Evolutionary conservation across 1,140 invertebrate species (phyloP), one percentile per base, ranked within the genome.

Genomic region (Tyrophagus putrescentiae): DNA sequence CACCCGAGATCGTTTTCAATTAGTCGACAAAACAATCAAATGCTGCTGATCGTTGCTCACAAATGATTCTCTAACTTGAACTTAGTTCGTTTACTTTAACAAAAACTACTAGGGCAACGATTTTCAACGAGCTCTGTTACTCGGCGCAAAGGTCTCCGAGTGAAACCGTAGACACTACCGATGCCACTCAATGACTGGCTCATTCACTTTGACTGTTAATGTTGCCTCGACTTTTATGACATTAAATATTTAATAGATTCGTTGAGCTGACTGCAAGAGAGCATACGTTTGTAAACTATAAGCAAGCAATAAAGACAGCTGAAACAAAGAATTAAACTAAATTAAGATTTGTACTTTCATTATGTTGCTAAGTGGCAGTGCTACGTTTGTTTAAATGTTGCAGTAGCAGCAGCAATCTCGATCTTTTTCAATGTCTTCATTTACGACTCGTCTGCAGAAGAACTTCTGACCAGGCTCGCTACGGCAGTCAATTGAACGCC

Each of bases 231-330:
- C 45, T 29, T 48, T 48, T 48, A 48, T 48, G 45, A 48, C 45
- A 48, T 48, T 48, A 48, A 48, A 48, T 48, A 48, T 48, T 48
- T 48, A 48, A 48, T 48, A 48, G 45, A 48, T 39, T 13, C 21
- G 21, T 48, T 18, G n/a, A n/a, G 7, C 45, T 25, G 45, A 48
- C 45, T 48, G 7, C 7, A 7, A 48, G 45, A 13, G 45, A 7
- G 7, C 7, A 29, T 48, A 29, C 9, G 45, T 48, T 21, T 39
- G 45, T 21, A n/a, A n/a, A n/a, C 7, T 29, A 6, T 48, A 48
- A 48, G 45, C 31, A 29, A 48, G 21, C 21, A 21, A 21, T 48
- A 21, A 48, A 48, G 31, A n/a, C n/a, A 25, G 45, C 21, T 18
- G 7, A 48, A 29, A 21, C 7, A 48, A 21, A 21, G 45, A 48